Base-by-base conservation (phyloP, 2,888 invertebrate genomes). In the Hirtodrosophila alboralis region DNA sequence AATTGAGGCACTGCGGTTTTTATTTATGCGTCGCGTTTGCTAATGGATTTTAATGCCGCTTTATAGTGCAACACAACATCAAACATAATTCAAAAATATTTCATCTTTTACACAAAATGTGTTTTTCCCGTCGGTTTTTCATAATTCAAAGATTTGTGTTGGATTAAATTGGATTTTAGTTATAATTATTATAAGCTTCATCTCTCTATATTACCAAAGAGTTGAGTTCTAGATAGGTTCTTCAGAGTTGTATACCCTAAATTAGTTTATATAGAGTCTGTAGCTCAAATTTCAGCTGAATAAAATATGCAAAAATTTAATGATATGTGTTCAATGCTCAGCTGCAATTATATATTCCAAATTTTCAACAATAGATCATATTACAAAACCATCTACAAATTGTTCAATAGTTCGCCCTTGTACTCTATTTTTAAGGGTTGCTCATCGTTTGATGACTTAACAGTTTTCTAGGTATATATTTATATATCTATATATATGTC, bases 41-140 rank as follows among this genome's bases (percentile, higher is more conserved):
- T 79, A 79, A 79, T 83, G 83, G 83, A 71, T 79, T 79, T 71
- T 76, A 79, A 83, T 74, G 80, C 74, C 68, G 62, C 47, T 64
- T 72, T 65, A 81, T 78, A 75, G 73, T 23, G 58, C 74, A 58
- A n/a, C 62, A 76, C 69, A 69, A 75, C 75, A 77, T 62, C 54
- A 43, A 45, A 47, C 76, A 78, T 78, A 66, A 81, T 64, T 78
- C 83, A 81, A 53, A 38, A 27, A 27, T 38, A 23, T 18, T 13
- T 48, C 14, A 12, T 5, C 36, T 21, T n/a, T 16, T 13, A n/a
- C n/a, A n/a, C 1, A 18, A 18, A 18, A 18, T 18, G 18, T n/a
- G n/a, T n/a, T n/a, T 18, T 18, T 18, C 4, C 18, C 18, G 18
- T 18, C 18, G 18, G 18, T 5, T 18, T 18, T 18, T 18, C 18